These are phyloP conservation scores for Diachrysia chrysitis DNA, from an alignment of 2,888 invertebrate genomes.

Conservation along the genomic window DNA sequence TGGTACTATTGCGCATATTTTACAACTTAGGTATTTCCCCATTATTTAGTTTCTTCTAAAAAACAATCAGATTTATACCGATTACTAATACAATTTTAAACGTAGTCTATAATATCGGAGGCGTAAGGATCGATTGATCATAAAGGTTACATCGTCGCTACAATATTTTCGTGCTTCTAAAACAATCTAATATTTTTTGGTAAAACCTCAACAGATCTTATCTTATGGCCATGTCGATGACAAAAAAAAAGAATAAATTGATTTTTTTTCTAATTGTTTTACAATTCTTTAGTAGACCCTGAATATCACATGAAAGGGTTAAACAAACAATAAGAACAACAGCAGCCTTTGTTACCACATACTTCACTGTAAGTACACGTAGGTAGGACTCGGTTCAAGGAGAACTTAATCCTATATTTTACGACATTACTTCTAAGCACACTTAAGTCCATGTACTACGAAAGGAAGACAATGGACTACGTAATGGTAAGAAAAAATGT, in stretches of 20 bases:
- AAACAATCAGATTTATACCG: too few relatives aligned
- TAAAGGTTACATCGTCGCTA: too few relatives aligned
- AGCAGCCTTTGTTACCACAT: slow-evolving; percentile 8
- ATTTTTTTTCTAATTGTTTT: not conserved
- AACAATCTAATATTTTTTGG: too few relatives aligned
- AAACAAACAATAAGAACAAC: not conserved
- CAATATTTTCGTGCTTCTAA: too few relatives aligned
- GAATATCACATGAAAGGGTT: not conserved
- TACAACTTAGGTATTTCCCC: not conserved
- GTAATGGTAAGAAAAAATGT: slow-evolving; percentile 27
- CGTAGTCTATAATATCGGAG: too few relatives aligned
- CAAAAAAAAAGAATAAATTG: too few relatives aligned
- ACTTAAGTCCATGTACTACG: slow-evolving; percentile 22
- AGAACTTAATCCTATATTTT: slow-evolving; percentile 25
- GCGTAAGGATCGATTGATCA: too few relatives aligned
- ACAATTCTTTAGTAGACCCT: not conserved
- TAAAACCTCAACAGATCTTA: too few relatives aligned
- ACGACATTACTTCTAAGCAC: slow-evolving; percentile 26
- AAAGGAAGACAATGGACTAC: slow-evolving; percentile 22
- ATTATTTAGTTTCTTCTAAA: too few relatives aligned
- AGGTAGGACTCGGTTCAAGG: slow-evolving; percentile 5
- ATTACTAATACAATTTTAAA: too few relatives aligned
- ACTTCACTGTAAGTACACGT: slow-evolving; percentile 11
- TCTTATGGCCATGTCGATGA: too few relatives aligned
- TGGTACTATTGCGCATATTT: not conserved